Base-by-base conservation (phyloP, 64 coral and sea anemone genomes). In the Actinia equina region DNA sequence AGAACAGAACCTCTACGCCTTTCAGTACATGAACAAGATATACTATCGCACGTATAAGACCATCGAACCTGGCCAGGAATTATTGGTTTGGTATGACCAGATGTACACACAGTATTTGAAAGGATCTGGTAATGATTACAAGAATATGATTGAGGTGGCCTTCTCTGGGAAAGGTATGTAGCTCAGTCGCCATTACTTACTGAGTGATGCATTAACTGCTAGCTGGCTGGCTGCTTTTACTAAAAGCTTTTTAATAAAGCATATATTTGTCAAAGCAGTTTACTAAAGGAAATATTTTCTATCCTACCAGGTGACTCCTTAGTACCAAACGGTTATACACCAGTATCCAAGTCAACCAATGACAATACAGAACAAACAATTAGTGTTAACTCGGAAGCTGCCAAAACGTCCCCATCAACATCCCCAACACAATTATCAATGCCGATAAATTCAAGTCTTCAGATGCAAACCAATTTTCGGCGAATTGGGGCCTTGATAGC, bases 81-180 rank as follows among this genome's bases (percentile, higher is more conserved):
- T 92, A 26, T 42, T 92, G 79, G 90, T 92, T 51, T 92, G 90
- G 90, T 92, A 92, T 86, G 90, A 92, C 77, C 54, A 87, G 0
- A 87, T 69, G 49, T 92, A 85, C 45, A 60, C 83, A 37, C 17
- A 85, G 83, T 59, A 61, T 17, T 5, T 20, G 12, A 43, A 30
- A 26, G 78, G 41, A 49, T 18, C 16, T 81, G 78, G 44, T 6
- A 49, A 20, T 9, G 17, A 81, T 3, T 49, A 20, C 43, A 22
- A 44, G 15, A 46, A 19, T 65, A 65, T 65, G 62, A 65, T 65
- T 5, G n/a, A 65, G 62, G n/a, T 65, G 20, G 19, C 19, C 1
- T 65, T 65, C n/a, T 20, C 27, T 19, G 22, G 49, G 42, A 45
- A 81, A 49, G 43, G 78, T 81, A 14, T 12, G 76, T 37, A 37